Conservation (phyloP, 2,113 vertebrate genomes). For the Corythornis vintsioides region DNA sequence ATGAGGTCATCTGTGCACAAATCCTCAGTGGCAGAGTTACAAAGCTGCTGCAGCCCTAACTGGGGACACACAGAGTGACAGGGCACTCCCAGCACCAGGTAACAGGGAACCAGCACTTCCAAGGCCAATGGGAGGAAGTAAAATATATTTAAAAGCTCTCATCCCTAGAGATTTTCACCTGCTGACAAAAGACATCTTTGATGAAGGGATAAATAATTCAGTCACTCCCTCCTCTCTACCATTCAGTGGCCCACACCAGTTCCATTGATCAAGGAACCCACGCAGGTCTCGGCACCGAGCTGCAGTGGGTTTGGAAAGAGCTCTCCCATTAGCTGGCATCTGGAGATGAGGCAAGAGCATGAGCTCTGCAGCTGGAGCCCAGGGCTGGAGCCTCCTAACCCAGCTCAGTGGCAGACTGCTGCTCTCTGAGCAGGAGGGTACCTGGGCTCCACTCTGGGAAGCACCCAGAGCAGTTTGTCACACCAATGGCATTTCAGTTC, state of each 20-base stretch:
- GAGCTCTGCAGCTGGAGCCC: background rate
- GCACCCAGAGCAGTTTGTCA: background rate
- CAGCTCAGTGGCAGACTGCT: background rate
- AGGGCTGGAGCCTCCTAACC: background rate
- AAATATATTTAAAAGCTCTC: background rate
- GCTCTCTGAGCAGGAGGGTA: background rate
- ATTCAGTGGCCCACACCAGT: background rate
- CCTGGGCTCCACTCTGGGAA: background rate
- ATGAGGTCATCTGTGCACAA: background rate
- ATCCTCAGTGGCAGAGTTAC: background rate
- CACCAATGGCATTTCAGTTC: background rate
- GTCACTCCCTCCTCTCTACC: background rate
- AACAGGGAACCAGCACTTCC: background rate
- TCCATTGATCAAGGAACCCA: background rate
- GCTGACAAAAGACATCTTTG: background rate
- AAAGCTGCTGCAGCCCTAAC: background rate
- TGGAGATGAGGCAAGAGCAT: background rate
- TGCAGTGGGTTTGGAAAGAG: background rate
- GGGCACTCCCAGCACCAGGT: background rate
- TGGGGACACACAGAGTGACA: rapidly evolving
- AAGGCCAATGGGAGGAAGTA: background rate
- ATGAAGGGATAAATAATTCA: background rate
- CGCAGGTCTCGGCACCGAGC: background rate
- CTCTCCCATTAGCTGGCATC: background rate
- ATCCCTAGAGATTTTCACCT: background rate